Evolutionary conservation across 2,113 vertebrate species (phyloP).

Genomic region (Thamnaconus septentrionalis): DNA sequence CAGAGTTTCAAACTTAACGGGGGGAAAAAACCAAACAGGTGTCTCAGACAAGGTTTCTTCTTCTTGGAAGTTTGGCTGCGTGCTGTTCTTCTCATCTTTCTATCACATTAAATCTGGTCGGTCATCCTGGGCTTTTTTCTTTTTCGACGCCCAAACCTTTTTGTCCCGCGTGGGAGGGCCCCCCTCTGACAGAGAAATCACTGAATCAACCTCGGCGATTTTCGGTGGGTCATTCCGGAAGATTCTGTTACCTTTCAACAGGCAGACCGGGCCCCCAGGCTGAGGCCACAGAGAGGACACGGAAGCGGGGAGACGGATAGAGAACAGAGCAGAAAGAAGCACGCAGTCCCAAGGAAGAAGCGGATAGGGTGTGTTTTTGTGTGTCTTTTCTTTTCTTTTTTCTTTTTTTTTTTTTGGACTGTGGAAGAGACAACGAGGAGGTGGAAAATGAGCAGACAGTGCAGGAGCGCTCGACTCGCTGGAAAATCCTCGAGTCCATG

Average conservation of each 20-base stretch:
- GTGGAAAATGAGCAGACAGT: not conserved
- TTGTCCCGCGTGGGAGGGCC: conserved; percentile 33
- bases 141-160: conserved; percentile 43
- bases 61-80: conserved; percentile 39
- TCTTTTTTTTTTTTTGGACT: conserved; percentile 20
- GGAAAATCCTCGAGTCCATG: conserved; percentile 60
- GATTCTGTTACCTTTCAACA: conserved; percentile 75
- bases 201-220: conserved; percentile 64
- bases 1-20: conserved; percentile 65
- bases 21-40: conserved; percentile 69
- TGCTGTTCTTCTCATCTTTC: conserved; percentile 40
- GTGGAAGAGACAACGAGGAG: not conserved
- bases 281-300: conserved; percentile 65
- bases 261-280: conserved; percentile 62
- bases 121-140: conserved; percentile 9
- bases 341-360: conserved; percentile 10
- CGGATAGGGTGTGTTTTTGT: not conserved
- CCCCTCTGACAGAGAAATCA: conserved; percentile 63
- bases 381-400: not conserved
- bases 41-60: conserved; percentile 55
- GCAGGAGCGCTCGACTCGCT: conserved; percentile 46
- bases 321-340: conserved; percentile 26
- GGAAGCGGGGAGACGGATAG: conserved; percentile 28
- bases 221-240: conserved; percentile 71
- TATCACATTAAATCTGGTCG: conserved; percentile 58